Conservation (phyloP, 1,140 invertebrate genomes). For the Apis laboriosa region DNA sequence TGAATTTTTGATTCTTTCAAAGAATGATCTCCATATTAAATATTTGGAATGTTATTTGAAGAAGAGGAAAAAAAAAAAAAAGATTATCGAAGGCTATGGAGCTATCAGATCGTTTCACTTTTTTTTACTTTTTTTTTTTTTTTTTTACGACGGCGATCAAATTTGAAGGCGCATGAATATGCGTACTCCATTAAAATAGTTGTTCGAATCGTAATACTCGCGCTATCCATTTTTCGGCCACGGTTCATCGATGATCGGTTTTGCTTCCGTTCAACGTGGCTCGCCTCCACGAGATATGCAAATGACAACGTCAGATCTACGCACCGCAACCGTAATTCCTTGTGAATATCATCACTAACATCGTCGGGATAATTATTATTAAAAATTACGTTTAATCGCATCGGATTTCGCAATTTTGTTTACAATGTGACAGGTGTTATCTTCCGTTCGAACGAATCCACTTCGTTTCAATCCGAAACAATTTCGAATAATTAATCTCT, state of each 20-base stretch:
- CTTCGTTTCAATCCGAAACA: too few relatives aligned
- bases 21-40: too few relatives aligned
- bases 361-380: neutral
- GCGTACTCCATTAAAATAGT: neutral
- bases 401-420: neutral
- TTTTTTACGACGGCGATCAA: neutral
- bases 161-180: conserved; percentile 10
- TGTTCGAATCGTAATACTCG: neutral
- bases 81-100: too few relatives aligned
- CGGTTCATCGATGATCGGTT: neutral
- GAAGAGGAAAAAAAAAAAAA: too few relatives aligned
- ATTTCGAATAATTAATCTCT: neutral
- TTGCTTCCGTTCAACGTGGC: neutral
- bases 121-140: too few relatives aligned
- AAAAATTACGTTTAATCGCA: conserved; percentile 27
- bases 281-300: neutral
- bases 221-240: conserved; percentile 3
- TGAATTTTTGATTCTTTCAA: too few relatives aligned
- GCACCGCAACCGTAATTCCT: neutral
- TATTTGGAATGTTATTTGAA: too few relatives aligned
- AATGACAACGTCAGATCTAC: conserved; percentile 1
- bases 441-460: neutral
- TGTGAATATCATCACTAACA: neutral
- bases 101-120: too few relatives aligned
- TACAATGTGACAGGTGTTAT: conserved; percentile 5